These are phyloP conservation scores for Tyrophagus putrescentiae DNA, from an alignment of 1,140 invertebrate species.

Conservation along the genomic window DNA sequence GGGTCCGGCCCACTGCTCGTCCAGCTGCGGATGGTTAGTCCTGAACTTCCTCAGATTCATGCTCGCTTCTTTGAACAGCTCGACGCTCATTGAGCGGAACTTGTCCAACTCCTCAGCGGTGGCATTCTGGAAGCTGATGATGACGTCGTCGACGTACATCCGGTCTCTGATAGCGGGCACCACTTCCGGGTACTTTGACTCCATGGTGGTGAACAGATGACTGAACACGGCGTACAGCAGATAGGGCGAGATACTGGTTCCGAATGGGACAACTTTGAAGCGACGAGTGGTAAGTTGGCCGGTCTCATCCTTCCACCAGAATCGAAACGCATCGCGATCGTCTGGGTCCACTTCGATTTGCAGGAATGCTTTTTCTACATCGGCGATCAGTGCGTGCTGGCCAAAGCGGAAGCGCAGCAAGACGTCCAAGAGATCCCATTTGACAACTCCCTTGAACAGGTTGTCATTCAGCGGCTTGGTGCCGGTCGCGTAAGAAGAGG, in stretches of 20 bases:
- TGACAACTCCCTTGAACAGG: slow-evolving; percentile 15
- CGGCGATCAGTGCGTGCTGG: slow-evolving; percentile 12
- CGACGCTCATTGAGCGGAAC: background rate
- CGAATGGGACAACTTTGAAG: slow-evolving; percentile 7
- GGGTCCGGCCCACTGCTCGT: background rate
- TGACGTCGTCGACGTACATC: background rate
- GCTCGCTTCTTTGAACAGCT: background rate
- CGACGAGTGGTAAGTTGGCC: background rate
- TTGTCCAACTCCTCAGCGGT: background rate
- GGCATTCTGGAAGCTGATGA: background rate
- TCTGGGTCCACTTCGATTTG: slow-evolving; percentile 14
- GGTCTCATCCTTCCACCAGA: background rate
- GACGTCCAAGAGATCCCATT: slow-evolving; percentile 17
- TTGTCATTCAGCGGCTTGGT: slow-evolving; percentile 20
- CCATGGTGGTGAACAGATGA: slow-evolving; percentile 17
- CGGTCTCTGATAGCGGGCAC: background rate
- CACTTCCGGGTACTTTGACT: background rate
- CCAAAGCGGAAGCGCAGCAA: slow-evolving; percentile 22
- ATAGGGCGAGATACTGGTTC: background rate
- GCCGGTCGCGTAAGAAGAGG: background rate
- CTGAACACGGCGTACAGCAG: background rate
- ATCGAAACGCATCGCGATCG: slow-evolving; percentile 11
- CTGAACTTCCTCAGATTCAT: background rate
- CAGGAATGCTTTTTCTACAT: slow-evolving; percentile 25
- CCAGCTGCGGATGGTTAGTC: background rate